Evolutionary conservation across 2,797 vertebrate genomes (phyloP).

Genomic region (Peromyscus aztecus): DNA sequence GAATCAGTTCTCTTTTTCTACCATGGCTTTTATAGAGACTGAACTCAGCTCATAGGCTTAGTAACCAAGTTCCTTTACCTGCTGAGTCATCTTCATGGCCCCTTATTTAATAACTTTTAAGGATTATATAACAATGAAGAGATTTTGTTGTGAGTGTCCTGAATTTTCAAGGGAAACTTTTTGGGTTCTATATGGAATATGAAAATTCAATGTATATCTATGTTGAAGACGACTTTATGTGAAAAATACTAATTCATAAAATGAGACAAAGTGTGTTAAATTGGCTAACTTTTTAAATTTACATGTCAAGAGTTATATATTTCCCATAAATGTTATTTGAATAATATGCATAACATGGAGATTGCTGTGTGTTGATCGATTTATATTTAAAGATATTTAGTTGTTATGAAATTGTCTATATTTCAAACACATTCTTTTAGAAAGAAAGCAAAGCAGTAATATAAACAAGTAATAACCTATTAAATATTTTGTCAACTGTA

Average conservation of each 20-base stretch:
- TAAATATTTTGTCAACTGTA: background rate
- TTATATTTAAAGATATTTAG: background rate
- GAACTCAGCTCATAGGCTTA: background rate
- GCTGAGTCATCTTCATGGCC: background rate
- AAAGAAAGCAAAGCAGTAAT: background rate
- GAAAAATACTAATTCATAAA: background rate
- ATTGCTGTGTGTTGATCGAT: background rate
- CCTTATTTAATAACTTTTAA: background rate
- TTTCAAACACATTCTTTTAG: background rate
- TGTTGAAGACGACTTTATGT: background rate
- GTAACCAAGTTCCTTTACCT: background rate
- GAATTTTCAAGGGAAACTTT: background rate
- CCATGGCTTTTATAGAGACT: background rate
- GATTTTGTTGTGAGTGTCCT: background rate
- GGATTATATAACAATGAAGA: background rate
- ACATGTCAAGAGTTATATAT: background rate
- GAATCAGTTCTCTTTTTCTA: background rate
- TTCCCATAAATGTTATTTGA: background rate
- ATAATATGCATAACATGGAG: no score
- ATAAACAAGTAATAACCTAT: background rate
- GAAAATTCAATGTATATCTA: background rate
- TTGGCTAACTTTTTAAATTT: background rate
- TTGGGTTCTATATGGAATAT: no score
- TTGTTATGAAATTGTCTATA: background rate
- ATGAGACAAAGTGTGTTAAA: background rate